Evolutionary conservation across 2,888 invertebrate genomes (phyloP).

Genomic region (Chromoteleia sp.): DNA sequence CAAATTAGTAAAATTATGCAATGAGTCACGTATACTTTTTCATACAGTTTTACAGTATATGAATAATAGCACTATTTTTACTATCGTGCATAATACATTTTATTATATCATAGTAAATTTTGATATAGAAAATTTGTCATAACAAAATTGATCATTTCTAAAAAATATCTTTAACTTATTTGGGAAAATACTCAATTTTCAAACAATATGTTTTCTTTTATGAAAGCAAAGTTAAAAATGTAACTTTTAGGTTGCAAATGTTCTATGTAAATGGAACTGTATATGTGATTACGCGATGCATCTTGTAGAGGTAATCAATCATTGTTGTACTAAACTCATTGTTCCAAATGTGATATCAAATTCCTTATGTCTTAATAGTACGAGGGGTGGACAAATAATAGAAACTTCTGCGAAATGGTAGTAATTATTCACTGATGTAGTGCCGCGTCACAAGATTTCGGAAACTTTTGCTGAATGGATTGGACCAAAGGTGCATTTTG

Average conservation of each 20-base stretch:
- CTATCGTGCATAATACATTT: too few relatives aligned
- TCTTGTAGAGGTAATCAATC: slow-evolving; percentile 37
- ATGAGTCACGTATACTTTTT: too few relatives aligned
- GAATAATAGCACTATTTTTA: too few relatives aligned
- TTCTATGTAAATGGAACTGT: slow-evolving; percentile 7
- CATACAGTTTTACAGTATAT: too few relatives aligned
- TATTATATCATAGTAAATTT: too few relatives aligned
- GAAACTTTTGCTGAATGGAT: slow-evolving; percentile 55
- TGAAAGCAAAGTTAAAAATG: too few relatives aligned
- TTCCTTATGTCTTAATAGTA: slow-evolving; percentile 60
- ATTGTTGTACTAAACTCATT: slow-evolving; percentile 52
- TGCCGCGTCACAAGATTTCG: slow-evolving; percentile 57
- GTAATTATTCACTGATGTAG: slow-evolving; percentile 56
- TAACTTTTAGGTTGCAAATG: slow-evolving; percentile 15
- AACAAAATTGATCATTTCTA: too few relatives aligned
- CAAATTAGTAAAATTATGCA: too few relatives aligned
- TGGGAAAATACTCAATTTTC: too few relatives aligned
- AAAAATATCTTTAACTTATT: too few relatives aligned
- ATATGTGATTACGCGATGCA: slow-evolving; percentile 30
- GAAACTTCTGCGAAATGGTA: slow-evolving; percentile 57
- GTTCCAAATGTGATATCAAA: slow-evolving; percentile 62
- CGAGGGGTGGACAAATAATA: slow-evolving; percentile 60
- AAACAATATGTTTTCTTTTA: too few relatives aligned
- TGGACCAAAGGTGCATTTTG: slow-evolving; percentile 53
- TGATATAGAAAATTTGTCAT: too few relatives aligned